phyloP scores from a whole-genome alignment of 35 echinoderm and acorn worm species.

The Lytechinus pictus region DNA sequence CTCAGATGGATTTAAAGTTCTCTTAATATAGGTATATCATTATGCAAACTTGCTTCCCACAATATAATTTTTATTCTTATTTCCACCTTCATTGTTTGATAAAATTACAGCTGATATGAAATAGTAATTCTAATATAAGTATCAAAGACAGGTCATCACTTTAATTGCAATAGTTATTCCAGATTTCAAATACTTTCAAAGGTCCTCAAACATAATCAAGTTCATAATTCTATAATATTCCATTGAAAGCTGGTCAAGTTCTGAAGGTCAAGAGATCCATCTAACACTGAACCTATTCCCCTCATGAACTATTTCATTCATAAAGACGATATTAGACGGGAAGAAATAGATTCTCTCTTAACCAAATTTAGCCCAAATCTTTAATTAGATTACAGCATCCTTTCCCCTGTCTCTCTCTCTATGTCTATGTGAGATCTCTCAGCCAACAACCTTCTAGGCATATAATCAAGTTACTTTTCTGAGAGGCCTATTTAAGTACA shows the following conservation, averaged over 20 bases:
- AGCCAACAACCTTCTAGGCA: not conserved
- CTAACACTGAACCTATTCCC: not conserved
- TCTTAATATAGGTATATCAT: too few relatives aligned
- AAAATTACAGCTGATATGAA: not conserved
- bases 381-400: not conserved
- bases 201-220: not conserved
- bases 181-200: not conserved
- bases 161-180: not conserved
- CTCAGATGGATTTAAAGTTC: too few relatives aligned
- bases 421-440: not conserved
- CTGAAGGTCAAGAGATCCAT: not conserved
- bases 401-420: not conserved
- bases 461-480: not conserved
- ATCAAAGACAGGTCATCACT: not conserved
- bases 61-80: not conserved
- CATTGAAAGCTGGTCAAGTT: not conserved
- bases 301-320: not conserved
- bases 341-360: not conserved
- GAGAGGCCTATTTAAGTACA: not conserved
- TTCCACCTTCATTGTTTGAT: not conserved
- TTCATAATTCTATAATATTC: not conserved
- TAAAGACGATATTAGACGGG: not conserved
- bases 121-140: not conserved
- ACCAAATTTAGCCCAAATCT: slow-evolving; percentile 12
- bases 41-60: not conserved